Evolutionary conservation across 2,113 vertebrate genomes (phyloP).

Genomic region (cat (Felis catus)): DNA sequence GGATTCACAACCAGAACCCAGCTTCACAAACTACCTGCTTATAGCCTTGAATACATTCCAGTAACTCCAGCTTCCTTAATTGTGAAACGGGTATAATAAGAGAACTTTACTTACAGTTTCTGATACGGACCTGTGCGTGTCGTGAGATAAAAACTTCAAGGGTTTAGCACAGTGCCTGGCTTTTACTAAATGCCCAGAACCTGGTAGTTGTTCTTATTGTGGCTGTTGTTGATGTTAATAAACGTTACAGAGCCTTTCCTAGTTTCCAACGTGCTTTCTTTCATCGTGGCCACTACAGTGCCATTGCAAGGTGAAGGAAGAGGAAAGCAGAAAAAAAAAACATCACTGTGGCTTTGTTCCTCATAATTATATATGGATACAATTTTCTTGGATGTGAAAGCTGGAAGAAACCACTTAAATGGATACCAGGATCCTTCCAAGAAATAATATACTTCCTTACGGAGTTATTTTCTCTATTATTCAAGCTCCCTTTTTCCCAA

Average conservation of each 20-base stretch:
- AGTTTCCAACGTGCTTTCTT: neutral
- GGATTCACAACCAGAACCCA: neutral
- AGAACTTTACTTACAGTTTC: neutral
- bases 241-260: neutral
- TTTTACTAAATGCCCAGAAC: neutral
- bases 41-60: neutral
- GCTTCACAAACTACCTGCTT: neutral
- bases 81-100: neutral
- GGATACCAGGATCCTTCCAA: constrained; percentile 57
- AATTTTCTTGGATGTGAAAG: constrained; percentile 54
- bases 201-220: neutral
- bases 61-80: neutral
- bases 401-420: constrained; percentile 69
- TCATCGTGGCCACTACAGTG: neutral
- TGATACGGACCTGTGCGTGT: neutral
- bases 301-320: neutral
- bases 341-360: constrained; percentile 27
- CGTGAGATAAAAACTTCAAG: neutral
- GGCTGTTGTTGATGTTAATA: neutral
- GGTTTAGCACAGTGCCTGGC: neutral
- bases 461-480: constrained; percentile 67
- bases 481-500: constrained; percentile 48
- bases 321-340: neutral
- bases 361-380: constrained; percentile 52
- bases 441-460: constrained; percentile 72